phyloP scores from a whole-genome alignment of 2,113 vertebrate species.

The Sinocyclocheilus maitianheensis region DNA sequence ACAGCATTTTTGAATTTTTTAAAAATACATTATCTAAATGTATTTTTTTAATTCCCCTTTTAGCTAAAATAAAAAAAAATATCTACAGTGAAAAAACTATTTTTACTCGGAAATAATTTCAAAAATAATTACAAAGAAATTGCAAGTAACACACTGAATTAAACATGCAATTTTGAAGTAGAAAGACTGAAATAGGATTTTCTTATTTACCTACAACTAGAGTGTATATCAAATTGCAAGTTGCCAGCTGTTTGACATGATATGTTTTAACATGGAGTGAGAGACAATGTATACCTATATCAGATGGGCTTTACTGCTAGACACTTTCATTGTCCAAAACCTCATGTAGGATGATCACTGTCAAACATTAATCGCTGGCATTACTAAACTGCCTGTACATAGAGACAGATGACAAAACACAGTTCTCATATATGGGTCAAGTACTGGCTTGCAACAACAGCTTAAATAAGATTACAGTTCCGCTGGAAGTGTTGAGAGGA shows the following conservation, averaged over 20 bases:
- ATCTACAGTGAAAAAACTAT: too few relatives aligned
- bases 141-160: too few relatives aligned
- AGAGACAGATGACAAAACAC: slow-evolving; percentile 20
- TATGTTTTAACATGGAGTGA: neutral
- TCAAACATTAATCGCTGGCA: slow-evolving; percentile 24
- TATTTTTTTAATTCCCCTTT: too few relatives aligned
- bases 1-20: neutral
- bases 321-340: slow-evolving; percentile 14
- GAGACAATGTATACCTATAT: neutral
- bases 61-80: too few relatives aligned
- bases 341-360: slow-evolving; percentile 16
- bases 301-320: slow-evolving; percentile 5
- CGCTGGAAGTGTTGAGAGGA: slow-evolving; percentile 30
- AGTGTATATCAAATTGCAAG: neutral
- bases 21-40: too few relatives aligned
- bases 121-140: too few relatives aligned
- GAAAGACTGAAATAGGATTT: too few relatives aligned
- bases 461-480: slow-evolving; percentile 41
- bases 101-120: too few relatives aligned
- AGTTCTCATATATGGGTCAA: slow-evolving; percentile 45
- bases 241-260: neutral
- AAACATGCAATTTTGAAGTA: too few relatives aligned
- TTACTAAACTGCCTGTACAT: slow-evolving; percentile 11
- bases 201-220: too few relatives aligned
- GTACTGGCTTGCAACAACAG: slow-evolving; percentile 21